Evolutionary conservation across 2,797 vertebrate species (phyloP).

Genomic region (Chaenodraco wilsoni): DNA sequence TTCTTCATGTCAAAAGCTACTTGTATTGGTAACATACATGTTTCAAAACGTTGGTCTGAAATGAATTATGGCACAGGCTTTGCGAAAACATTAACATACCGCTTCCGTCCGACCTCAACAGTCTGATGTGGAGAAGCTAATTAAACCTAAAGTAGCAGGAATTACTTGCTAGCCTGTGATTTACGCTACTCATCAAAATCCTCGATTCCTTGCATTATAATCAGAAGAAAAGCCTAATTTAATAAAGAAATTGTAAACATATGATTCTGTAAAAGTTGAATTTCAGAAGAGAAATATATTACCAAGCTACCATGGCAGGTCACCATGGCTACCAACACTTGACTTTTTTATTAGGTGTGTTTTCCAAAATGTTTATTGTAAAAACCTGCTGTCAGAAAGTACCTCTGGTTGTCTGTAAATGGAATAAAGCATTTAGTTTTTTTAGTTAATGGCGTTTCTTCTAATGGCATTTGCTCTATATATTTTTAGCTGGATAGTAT

Average conservation of each 20-base stretch:
- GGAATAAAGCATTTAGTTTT: not conserved
- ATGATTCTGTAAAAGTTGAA: not conserved
- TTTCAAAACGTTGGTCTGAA: constrained; percentile 3
- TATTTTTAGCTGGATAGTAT: not conserved
- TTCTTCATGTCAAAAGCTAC: constrained; percentile 18
- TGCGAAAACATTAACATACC: not conserved
- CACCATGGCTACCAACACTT: not conserved
- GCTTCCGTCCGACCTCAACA: not conserved
- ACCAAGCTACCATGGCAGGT: not conserved
- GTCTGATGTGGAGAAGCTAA: not conserved
- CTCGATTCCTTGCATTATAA: not conserved
- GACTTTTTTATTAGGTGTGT: not conserved
- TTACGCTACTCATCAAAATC: not conserved
- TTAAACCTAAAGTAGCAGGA: constrained; percentile 4
- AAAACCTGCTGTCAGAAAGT: not conserved
- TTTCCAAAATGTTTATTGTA: no score
- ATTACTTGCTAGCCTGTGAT: not conserved
- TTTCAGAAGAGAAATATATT: not conserved
- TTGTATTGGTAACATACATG: not conserved
- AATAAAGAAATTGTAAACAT: not conserved
- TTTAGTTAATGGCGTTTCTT: not conserved
- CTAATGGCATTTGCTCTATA: constrained; percentile 4
- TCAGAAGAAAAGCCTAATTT: not conserved
- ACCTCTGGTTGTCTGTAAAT: not conserved
- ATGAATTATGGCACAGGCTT: not conserved